These are phyloP conservation scores for Castor canadensis DNA, from an alignment of 2,113 vertebrate species.

Conservation along the genomic window DNA sequence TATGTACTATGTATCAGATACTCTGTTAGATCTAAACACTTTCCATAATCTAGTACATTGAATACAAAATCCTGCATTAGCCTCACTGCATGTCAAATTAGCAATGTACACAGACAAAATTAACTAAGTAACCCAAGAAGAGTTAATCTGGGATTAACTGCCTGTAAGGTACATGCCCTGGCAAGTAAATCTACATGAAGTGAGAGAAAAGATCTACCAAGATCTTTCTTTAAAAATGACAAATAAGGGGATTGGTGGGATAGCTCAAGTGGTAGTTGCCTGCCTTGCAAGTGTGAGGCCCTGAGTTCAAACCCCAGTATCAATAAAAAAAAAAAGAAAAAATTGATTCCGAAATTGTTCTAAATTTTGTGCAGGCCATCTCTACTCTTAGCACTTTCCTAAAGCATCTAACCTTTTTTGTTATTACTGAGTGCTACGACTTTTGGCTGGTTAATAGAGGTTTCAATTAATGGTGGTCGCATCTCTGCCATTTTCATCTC, in stretches of 20 bases:
- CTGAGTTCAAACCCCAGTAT: no score
- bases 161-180: neutral
- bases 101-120: neutral
- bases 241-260: neutral
- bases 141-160: neutral
- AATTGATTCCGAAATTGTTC: neutral
- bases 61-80: neutral
- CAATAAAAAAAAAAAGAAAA: neutral
- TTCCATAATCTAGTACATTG: neutral
- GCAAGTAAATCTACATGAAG: neutral
- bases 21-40: neutral
- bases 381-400: conserved; percentile 14
- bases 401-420: conserved; percentile 92
- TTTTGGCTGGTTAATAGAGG: conserved; percentile 98
- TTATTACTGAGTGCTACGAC: conserved; percentile 95
- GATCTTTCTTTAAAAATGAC: conserved; percentile 16
- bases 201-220: neutral
- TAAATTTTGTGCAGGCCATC: neutral
- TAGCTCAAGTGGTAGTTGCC: no score
- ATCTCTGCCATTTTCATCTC: conserved; percentile 99
- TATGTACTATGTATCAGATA: neutral
- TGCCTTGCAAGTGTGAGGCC: neutral
- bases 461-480: conserved; percentile 97
- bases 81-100: neutral
- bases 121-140: conserved; percentile 40